These are phyloP conservation scores for Azemiops feae DNA, from an alignment of 2,113 vertebrate species.

Conservation along the genomic window DNA sequence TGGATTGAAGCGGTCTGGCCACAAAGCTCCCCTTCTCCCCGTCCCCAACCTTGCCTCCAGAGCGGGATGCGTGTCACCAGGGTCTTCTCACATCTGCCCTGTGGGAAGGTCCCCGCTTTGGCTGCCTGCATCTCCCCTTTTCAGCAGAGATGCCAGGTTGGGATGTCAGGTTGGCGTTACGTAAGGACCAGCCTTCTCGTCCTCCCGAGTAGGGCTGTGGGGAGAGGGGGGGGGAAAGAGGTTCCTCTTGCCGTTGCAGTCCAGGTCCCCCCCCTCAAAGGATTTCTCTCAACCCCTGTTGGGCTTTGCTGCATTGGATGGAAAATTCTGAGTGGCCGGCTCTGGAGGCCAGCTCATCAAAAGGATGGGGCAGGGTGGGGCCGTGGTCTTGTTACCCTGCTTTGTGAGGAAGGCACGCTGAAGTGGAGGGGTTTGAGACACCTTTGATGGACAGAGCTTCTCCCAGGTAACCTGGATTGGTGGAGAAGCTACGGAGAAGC, in stretches of 20 bases:
- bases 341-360: not conserved
- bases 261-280: not conserved
- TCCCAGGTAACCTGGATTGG: not conserved
- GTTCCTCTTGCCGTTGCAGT: not conserved
- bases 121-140: conserved; percentile 4
- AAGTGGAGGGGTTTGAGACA: too few relatives aligned
- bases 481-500: not conserved
- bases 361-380: too few relatives aligned
- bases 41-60: not conserved
- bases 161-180: conserved; percentile 48
- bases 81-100: conserved; percentile 2
- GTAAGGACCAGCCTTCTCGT: conserved; percentile 42
- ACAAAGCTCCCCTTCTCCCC: conserved; percentile 34
- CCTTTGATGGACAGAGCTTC: not conserved
- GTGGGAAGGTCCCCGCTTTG: conserved; percentile 7
- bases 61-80: not conserved
- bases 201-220: not conserved
- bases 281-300: not conserved
- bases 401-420: not conserved
- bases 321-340: not conserved
- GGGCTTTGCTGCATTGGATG: conserved; percentile 19
- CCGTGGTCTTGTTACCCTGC: not conserved
- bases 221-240: not conserved
- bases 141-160: conserved; percentile 26
- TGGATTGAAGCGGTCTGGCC: not conserved